A percentile compares a stretch with the other conserved stretches of the same genome.
Evolutionary conservation across 2,888 invertebrate species (phyloP).

Genomic region (Coelogynopora nodosa): DNA sequence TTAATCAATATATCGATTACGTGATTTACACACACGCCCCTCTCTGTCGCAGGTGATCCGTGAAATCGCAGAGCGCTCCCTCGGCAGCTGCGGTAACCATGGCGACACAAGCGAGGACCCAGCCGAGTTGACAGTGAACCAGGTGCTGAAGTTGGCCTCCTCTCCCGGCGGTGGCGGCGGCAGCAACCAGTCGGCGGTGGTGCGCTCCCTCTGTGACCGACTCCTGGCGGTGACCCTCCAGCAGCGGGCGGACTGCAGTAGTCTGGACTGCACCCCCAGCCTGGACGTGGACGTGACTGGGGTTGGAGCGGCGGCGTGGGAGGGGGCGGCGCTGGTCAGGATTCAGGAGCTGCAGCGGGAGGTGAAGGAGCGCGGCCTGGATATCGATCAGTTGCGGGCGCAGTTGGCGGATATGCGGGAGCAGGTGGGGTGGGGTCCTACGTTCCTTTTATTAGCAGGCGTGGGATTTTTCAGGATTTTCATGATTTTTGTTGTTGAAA

Average conservation of each 20-base stretch:
- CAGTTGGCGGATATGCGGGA: neutral
- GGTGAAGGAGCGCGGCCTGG: neutral
- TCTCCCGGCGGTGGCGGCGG: too few relatives aligned
- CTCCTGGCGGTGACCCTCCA: neutral
- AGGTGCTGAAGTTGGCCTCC: too few relatives aligned
- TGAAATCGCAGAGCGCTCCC: neutral
- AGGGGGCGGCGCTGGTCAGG: neutral
- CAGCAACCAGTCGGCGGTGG: too few relatives aligned
- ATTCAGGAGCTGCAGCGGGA: slow-evolving; percentile 2
- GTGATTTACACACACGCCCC: neutral
- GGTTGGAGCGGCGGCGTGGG: neutral
- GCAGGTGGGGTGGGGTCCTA: neutral
- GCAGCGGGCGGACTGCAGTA: neutral
- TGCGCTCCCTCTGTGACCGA: slow-evolving; percentile 11
- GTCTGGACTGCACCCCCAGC: neutral
- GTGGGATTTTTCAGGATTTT: neutral
- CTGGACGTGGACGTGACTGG: neutral
- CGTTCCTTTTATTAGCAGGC: neutral
- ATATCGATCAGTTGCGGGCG: neutral
- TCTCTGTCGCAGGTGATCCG: neutral
- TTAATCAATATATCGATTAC: too few relatives aligned
- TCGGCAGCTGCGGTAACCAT: too few relatives aligned
- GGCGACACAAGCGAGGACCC: too few relatives aligned
- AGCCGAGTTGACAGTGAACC: too few relatives aligned
- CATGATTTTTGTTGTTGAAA: neutral